Evolutionary conservation across 2,888 invertebrate genomes (phyloP), one percentile per base, ranked within the genome.

Genomic region (Drosophila mettleri): DNA sequence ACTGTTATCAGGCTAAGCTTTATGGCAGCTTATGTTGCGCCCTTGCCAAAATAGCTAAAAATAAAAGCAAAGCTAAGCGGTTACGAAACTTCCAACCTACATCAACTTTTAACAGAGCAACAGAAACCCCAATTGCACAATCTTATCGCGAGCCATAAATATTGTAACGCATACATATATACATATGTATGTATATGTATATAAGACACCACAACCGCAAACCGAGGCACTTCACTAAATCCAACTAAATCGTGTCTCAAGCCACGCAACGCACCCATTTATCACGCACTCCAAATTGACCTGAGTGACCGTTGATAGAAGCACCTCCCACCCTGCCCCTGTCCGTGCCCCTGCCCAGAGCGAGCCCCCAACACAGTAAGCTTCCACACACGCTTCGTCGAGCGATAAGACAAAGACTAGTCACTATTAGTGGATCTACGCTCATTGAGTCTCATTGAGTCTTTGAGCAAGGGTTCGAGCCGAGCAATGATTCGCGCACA

Each of bases 101-200:
- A 69, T 88, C 88, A 85, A 85, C 88, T 74, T 70, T 64, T 69
- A 79, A 73, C 69, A 69, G 80, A 22, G 16, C 45, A 45, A 8
- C 53, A 53, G 3, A 72, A 82, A 63, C 83, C 68, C 60, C 83
- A 77, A 82, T 88, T 82, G 88, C 73, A 78, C 86, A 88, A 80
- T 80, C 84, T 85, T 88, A 88, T 86, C 86, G 83, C 62, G 69
- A 71, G 46, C 74, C 84, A 88, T 85, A 88, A 88, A 85, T 83
- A 86, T 76, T 72, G 61, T 60, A 57, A 63, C 63, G 39, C 69
- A 49, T 16, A 49, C 22, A 64, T 46, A n/a, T 10, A 46, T 33
- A 51, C 62, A 55, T 14, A 18, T 12, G 3, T 20, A 14, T 7
- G 7, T 22, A 12, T 41, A 1, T 43, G 39, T 31, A 5, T 7